A percentile compares a stretch with the other conserved stretches of the same genome.
Evolutionary conservation across 2,797 vertebrate species (phyloP).

Genomic region (Alca torda): DNA sequence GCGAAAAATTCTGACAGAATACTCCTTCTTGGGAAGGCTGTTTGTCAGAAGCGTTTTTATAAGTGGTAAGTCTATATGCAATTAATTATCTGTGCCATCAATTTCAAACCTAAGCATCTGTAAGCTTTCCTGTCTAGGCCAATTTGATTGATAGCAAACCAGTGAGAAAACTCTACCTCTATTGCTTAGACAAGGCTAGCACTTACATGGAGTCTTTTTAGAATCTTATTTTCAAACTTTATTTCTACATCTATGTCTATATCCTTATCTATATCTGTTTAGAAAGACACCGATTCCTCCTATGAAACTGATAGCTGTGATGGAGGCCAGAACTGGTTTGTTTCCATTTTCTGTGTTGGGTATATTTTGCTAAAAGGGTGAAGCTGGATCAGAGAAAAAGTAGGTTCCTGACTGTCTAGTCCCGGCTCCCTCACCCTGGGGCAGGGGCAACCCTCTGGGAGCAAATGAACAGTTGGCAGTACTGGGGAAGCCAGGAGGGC

Average conservation of each 20-base stretch:
- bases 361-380: not conserved
- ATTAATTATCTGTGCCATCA: not conserved
- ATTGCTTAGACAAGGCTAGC: not conserved
- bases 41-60: not conserved
- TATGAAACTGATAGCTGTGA: not conserved
- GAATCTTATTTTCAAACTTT: not conserved
- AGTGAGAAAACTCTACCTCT: not conserved
- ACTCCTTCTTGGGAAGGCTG: not conserved
- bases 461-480: not conserved
- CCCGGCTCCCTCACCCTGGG: not conserved
- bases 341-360: not conserved
- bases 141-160: not conserved
- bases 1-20: not conserved
- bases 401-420: not conserved
- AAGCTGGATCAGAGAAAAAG: not conserved
- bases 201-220: not conserved
- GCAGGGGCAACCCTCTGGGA: not conserved
- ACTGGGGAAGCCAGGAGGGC: not conserved
- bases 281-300: not conserved
- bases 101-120: not conserved
- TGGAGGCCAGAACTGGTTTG: not conserved
- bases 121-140: not conserved
- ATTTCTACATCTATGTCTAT: not conserved
- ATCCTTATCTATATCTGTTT: not conserved
- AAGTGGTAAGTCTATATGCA: not conserved